Evolutionary conservation across 2,797 vertebrate genomes (phyloP).

Genomic region (Clarias fuscus): DNA sequence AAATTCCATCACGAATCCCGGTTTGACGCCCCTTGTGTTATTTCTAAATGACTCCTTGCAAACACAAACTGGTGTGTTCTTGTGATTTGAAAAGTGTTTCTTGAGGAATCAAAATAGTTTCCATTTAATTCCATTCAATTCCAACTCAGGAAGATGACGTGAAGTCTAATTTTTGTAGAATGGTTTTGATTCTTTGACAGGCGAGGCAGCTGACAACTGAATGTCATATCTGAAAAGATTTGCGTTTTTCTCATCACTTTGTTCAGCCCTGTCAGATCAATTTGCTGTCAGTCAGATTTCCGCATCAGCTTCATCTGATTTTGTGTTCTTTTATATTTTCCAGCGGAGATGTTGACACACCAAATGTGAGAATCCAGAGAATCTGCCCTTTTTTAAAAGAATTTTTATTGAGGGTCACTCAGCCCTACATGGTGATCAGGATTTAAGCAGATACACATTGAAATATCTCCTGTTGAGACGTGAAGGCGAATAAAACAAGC

Average conservation of each 20-base stretch:
- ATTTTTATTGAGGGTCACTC: slow-evolving; percentile 26
- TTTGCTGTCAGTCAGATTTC: slow-evolving; percentile 43
- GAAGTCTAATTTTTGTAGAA: slow-evolving; percentile 17
- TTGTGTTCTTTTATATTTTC: slow-evolving; percentile 7
- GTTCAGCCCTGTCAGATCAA: slow-evolving; percentile 7
- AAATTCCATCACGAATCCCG: too few species aligned
- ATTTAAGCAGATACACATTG: slow-evolving; percentile 5
- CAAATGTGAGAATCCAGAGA: slow-evolving; percentile 28
- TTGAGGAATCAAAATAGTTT: slow-evolving; percentile 29
- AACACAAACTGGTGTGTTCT: background rate
- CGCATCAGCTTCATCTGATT: slow-evolving; percentile 20
- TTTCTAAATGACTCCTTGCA: background rate
- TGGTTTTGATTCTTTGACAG: slow-evolving; percentile 23
- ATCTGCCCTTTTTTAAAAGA: slow-evolving; percentile 39
- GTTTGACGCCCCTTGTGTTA: too few species aligned
- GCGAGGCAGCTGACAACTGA: slow-evolving; percentile 27
- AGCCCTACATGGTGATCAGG: slow-evolving; percentile 57
- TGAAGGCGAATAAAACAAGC: background rate
- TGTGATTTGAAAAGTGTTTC: slow-evolving; percentile 7
- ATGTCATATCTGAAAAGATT: slow-evolving; percentile 40
- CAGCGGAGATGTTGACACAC: slow-evolving; percentile 27
- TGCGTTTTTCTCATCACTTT: slow-evolving; percentile 15
- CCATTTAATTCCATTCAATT: background rate
- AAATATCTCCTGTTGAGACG: background rate
- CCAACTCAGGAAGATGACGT: slow-evolving; percentile 5